phyloP scores from a whole-genome alignment of 2,797 vertebrate genomes.

The Lacerta agilis region DNA sequence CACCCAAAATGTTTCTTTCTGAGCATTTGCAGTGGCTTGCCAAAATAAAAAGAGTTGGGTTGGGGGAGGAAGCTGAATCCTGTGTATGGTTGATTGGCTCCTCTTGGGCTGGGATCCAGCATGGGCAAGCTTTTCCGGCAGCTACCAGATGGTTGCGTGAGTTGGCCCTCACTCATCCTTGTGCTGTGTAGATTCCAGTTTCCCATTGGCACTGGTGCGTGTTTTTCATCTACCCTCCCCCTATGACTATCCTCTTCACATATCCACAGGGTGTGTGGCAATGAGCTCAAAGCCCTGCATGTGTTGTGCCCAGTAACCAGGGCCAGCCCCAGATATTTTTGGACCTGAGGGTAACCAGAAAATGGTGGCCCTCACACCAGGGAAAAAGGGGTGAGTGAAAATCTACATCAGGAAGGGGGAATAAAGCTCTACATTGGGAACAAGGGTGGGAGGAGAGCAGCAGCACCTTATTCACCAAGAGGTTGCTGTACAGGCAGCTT shows the following conservation, averaged over 20 bases:
- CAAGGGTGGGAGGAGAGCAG: no score
- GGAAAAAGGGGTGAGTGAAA: no score
- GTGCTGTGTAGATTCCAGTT: neutral
- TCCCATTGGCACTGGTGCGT: neutral
- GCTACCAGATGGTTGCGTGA: slow-evolving; percentile 26
- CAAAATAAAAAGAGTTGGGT: neutral
- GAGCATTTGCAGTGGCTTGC: neutral
- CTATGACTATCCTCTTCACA: neutral
- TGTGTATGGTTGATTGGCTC: slow-evolving; percentile 12
- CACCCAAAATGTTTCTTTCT: neutral
- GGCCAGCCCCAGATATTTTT: no score
- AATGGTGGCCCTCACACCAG: no score
- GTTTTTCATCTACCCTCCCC: neutral
- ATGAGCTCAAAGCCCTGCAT: neutral
- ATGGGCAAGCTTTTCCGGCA: slow-evolving; percentile 15
- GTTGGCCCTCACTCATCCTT: slow-evolving; percentile 11
- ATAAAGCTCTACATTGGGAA: no score
- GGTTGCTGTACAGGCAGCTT: no score
- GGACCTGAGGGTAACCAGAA: no score
- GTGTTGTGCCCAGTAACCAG: neutral
- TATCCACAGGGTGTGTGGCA: neutral
- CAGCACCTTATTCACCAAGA: no score
- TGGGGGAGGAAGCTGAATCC: neutral
- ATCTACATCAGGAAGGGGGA: no score
- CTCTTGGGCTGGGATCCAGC: neutral